Evolutionary conservation across 1,140 invertebrate genomes (phyloP).

Genomic region (Ganaspis sp.): DNA sequence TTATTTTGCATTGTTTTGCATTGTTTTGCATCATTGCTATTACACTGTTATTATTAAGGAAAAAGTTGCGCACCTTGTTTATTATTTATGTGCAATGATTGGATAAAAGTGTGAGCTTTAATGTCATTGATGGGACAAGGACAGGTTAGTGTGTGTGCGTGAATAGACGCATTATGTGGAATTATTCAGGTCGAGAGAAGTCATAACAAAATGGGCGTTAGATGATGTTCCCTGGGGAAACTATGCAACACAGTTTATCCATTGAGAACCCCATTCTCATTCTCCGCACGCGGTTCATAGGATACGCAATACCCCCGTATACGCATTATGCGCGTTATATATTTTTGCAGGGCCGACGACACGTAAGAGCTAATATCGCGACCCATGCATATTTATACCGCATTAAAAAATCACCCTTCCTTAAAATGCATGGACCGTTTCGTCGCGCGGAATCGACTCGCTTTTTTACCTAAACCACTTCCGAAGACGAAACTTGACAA

Average conservation of each 20-base stretch:
- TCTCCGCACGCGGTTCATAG: constrained; percentile 45
- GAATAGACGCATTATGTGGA: constrained; percentile 43
- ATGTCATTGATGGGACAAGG: constrained; percentile 3
- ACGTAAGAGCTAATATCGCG: constrained; percentile 75
- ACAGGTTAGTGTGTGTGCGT: background rate
- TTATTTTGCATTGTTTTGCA: too few species aligned
- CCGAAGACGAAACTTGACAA: background rate
- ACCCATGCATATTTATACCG: constrained; percentile 76
- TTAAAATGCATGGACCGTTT: constrained; percentile 72
- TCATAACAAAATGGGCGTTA: constrained; percentile 76
- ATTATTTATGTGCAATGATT: too few species aligned
- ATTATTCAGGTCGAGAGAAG: constrained; percentile 65
- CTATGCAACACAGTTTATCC: constrained; percentile 75
- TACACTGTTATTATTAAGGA: too few species aligned
- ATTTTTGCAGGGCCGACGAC: constrained; percentile 63
- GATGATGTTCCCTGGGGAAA: constrained; percentile 73
- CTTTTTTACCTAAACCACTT: background rate
- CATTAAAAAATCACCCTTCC: constrained; percentile 75
- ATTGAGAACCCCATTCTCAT: constrained; percentile 66
- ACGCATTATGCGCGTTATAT: constrained; percentile 66
- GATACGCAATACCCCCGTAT: constrained; percentile 23
- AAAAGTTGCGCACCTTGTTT: too few species aligned
- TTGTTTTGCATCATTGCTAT: too few species aligned
- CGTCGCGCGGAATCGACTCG: constrained; percentile 53
- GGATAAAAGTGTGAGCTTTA: too few species aligned